These are phyloP conservation scores for Eumerus sabulonum DNA, from an alignment of 2,888 invertebrate species.

Conservation along the genomic window DNA sequence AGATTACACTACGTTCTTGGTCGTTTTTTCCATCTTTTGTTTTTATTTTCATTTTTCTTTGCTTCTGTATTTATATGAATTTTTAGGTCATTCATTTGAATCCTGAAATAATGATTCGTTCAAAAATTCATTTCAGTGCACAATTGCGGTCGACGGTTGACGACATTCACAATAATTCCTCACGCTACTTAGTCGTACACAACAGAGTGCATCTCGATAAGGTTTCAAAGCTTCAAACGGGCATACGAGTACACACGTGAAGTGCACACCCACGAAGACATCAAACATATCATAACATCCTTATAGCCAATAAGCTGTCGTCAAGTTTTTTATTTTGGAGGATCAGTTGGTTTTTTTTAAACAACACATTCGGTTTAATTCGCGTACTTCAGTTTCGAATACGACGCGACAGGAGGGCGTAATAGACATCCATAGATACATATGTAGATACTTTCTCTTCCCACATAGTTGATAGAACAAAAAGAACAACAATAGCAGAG, in stretches of 20 bases:
- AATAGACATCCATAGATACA: neutral
- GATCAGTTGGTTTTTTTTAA: too few relatives aligned
- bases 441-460: conserved; percentile 2
- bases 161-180: too few relatives aligned
- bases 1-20: conserved; percentile 42
- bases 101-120: conserved; percentile 60
- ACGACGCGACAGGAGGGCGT: neutral
- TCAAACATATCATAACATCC: conserved; percentile 20
- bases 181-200: too few relatives aligned
- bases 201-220: conserved; percentile 29
- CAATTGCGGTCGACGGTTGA: conserved; percentile 38
- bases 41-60: conserved; percentile 6
- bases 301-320: neutral
- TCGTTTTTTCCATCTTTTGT: conserved; percentile 40
- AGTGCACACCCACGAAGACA: neutral
- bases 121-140: conserved; percentile 50
- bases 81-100: conserved; percentile 58
- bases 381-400: conserved; percentile 36
- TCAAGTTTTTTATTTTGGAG: conserved; percentile 9
- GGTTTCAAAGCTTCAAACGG: conserved; percentile 44
- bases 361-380: conserved; percentile 28
- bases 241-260: neutral
- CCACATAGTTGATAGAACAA: neutral
- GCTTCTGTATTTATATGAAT: neutral
- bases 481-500: neutral